Conservation (phyloP, 2,113 vertebrate genomes). For the Sminthopsis crassicaudata region DNA sequence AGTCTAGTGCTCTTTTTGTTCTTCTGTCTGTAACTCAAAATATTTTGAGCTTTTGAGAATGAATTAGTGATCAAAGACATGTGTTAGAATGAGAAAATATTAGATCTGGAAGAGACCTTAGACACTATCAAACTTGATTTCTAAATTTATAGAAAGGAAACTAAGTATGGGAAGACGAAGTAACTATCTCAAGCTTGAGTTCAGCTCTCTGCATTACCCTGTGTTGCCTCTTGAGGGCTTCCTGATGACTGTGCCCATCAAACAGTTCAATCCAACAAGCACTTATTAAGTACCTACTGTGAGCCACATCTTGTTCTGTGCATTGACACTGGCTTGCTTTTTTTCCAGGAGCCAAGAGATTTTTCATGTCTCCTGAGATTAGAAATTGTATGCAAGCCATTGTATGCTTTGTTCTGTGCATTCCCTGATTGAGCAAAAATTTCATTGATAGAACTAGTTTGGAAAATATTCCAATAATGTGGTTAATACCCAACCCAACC, state of each 20-base stretch:
- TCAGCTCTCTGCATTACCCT: neutral
- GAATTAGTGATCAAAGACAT: neutral
- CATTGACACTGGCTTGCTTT: constrained; percentile 5
- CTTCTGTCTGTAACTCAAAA: neutral
- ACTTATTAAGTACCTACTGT: neutral
- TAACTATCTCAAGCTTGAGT: neutral
- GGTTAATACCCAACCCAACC: constrained; percentile 5
- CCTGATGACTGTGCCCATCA: neutral
- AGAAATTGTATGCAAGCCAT: constrained; percentile 23
- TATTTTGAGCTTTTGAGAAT: neutral
- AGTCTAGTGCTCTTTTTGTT: neutral
- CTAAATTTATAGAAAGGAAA: neutral
- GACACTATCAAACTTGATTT: neutral
- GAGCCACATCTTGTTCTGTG: neutral
- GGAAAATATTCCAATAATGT: neutral
- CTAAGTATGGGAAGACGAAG: neutral
- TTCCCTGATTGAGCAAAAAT: constrained; percentile 9
- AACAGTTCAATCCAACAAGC: too few species aligned
- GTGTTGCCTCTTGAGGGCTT: neutral
- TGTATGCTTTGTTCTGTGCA: constrained; percentile 3
- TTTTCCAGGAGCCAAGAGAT: constrained; percentile 28
- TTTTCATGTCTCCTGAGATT: neutral
- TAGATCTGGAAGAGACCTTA: neutral
- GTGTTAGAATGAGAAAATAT: neutral
- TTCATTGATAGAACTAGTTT: constrained; percentile 7